Conservation (phyloP, 2,113 vertebrate species). For the Lasiurus cinereus region DNA sequence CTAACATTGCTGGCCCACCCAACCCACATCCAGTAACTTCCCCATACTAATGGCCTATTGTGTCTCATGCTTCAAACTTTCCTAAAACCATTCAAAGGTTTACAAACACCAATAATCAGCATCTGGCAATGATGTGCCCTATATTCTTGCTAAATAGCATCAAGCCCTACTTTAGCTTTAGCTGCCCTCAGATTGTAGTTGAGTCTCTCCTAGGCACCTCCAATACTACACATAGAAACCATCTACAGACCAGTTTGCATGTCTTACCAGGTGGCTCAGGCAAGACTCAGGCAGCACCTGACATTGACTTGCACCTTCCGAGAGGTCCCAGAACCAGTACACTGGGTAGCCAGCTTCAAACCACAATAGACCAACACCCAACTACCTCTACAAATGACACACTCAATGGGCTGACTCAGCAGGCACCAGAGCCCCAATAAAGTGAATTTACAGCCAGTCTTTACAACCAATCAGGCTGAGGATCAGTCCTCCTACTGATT, state of each 20-base stretch:
- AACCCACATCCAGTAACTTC: neutral
- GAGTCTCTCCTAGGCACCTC: neutral
- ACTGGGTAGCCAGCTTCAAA: neutral
- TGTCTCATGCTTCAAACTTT: neutral
- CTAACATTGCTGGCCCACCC: neutral
- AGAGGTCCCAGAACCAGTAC: neutral
- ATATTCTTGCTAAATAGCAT: neutral
- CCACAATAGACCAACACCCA: neutral
- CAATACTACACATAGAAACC: neutral
- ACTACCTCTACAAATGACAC: neutral
- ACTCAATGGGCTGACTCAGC: neutral
- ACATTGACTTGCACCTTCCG: neutral
- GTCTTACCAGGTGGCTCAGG: neutral
- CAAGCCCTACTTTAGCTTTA: neutral
- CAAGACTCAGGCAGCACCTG: neutral
- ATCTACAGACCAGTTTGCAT: neutral
- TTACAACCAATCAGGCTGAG: neutral
- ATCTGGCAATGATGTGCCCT: neutral
- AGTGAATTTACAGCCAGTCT: neutral
- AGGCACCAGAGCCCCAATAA: neutral
- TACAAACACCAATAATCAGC: neutral
- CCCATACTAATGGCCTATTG: neutral
- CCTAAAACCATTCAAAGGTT: neutral
- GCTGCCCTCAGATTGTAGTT: neutral
- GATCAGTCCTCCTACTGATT: neutral